These are phyloP conservation scores for Girardinichthys multiradiatus DNA, from an alignment of 2,113 vertebrate genomes.

Conservation along the genomic window DNA sequence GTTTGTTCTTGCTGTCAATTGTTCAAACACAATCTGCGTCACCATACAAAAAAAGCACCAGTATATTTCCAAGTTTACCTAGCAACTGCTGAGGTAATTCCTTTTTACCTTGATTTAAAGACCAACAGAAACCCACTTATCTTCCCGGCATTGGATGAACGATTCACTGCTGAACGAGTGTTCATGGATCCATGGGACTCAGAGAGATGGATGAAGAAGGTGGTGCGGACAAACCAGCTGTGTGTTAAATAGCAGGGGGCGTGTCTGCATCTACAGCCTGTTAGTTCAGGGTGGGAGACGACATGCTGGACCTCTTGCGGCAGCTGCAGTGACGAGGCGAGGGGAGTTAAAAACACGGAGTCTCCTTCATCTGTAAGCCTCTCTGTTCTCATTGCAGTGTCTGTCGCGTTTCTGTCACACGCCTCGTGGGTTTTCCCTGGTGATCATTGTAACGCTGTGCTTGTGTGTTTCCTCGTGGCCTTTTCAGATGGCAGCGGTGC, in stretches of 20 bases:
- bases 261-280: constrained; percentile 11
- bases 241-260: background rate
- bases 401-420: background rate
- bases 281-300: constrained; percentile 12
- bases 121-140: background rate
- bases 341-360: constrained; percentile 8
- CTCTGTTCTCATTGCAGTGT: background rate
- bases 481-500: background rate
- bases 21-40: background rate
- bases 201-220: background rate
- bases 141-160: background rate
- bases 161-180: background rate
- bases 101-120: background rate
- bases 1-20: background rate
- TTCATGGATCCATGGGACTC: background rate
- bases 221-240: constrained; percentile 5
- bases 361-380: constrained; percentile 44
- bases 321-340: constrained; percentile 16
- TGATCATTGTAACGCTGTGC: background rate
- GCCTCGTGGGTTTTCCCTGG: background rate
- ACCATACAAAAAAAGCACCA: background rate
- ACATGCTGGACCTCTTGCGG: background rate
- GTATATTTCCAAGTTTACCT: constrained; percentile 10
- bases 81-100: constrained; percentile 34
- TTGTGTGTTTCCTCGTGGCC: constrained; percentile 1